Evolutionary conservation across 2,113 vertebrate genomes (phyloP), one percentile per base, ranked within the genome.

Genomic region (Drymodes brunneopygia): DNA sequence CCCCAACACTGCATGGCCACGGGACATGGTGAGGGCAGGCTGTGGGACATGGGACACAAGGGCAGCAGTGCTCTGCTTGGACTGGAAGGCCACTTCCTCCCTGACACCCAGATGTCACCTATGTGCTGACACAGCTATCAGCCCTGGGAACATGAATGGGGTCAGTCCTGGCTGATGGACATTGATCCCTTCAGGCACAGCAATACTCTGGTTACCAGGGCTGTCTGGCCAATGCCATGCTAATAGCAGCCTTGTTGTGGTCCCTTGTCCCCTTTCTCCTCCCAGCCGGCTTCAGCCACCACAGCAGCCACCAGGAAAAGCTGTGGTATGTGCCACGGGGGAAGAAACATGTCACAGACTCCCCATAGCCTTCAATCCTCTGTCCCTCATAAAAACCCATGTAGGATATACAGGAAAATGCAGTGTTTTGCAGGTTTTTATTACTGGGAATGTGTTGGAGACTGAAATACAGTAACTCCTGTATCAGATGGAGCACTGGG

Each of bases 141-240:
- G 42, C 18, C 8, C 75, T 72, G 51, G 23, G 7, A n/a, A 7
- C 11, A 0, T 2, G 23, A 24, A 25, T 6, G 38, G 40, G 27
- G 31, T 24, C 31, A 67, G 45, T 38, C 24, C 21, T 58, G 42
- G 45, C 14, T 75, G 82, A 28, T 27, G n/a, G 62, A 4, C 27
- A 21, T 2, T 18, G 44, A 38, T 16, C 15, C 23, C 29, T 20
- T 75, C 21, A 56, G 77, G 7, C 36, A 11, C 0, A 6, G 62
- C 51, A 71, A 8, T 0, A 0, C 6, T 2, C 21, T 4, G 3
- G 12, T 36, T 7, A 4, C 7, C 11, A 22, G 16, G 33, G 20
- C 42, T 58, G 18, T 27, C 51, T 80, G 61, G 66, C 44, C 56
- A 57, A 7, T 13, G 10, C 61, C 23, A 3, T 5, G 44, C 6